phyloP scores from a whole-genome alignment of 2,888 invertebrate genomes.

The Crocallis elinguaria region DNA sequence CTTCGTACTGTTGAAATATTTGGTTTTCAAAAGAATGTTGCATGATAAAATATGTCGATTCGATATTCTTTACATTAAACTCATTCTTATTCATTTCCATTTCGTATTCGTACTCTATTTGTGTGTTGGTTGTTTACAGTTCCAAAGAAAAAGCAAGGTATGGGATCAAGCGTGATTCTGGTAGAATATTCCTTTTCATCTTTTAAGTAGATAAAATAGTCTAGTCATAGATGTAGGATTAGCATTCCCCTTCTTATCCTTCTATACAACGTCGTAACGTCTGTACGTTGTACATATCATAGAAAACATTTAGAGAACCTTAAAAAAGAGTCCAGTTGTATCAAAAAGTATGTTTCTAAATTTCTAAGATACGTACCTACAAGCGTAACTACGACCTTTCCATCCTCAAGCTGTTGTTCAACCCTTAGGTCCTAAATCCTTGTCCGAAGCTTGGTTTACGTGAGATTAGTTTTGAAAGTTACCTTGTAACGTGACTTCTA shows the following conservation, averaged over 20 bases:
- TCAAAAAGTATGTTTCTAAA: neutral
- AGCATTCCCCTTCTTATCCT: constrained; percentile 54
- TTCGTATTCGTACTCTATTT: constrained; percentile 80
- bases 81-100: constrained; percentile 62
- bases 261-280: constrained; percentile 40
- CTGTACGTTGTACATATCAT: constrained; percentile 47
- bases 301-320: neutral
- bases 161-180: constrained; percentile 84
- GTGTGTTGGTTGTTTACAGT: constrained; percentile 90
- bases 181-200: constrained; percentile 84
- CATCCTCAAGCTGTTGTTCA: constrained; percentile 49
- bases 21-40: constrained; percentile 48
- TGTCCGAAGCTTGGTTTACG: constrained; percentile 43
- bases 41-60: constrained; percentile 60
- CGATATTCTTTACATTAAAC: constrained; percentile 42
- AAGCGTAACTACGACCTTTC: constrained; percentile 45
- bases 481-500: constrained; percentile 69
- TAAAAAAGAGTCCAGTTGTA: neutral
- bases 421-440: constrained; percentile 39
- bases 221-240: constrained; percentile 77
- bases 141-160: constrained; percentile 91
- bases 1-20: constrained; percentile 16
- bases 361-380: constrained; percentile 45
- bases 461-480: constrained; percentile 54
- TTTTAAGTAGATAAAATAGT: constrained; percentile 77